Evolutionary conservation across 2,797 vertebrate genomes (phyloP).

Genomic region (Sylvilagus floridanus): DNA sequence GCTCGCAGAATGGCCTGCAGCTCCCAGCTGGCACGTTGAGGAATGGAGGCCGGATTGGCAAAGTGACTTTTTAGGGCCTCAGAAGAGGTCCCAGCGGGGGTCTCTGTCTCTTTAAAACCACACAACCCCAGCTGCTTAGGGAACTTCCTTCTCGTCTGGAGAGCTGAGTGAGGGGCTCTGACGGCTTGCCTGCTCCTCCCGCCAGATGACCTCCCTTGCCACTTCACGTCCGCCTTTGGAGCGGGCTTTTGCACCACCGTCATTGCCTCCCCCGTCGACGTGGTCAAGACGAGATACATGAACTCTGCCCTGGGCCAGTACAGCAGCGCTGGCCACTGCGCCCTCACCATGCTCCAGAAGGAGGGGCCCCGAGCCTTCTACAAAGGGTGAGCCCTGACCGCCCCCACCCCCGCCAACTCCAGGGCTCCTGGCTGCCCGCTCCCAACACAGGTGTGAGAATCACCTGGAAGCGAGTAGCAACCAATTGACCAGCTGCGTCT

Average conservation of each 20-base stretch:
- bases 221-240: constrained; percentile 91
- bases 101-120: background rate
- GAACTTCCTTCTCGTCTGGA: background rate
- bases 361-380: constrained; percentile 94
- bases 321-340: constrained; percentile 90
- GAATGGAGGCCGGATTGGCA: background rate
- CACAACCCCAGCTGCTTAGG: background rate
- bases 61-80: background rate
- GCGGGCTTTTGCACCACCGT: constrained; percentile 91
- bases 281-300: constrained; percentile 94
- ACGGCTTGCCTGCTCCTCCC: background rate
- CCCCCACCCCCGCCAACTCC: background rate
- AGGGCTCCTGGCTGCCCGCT: background rate
- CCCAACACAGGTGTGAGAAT: background rate
- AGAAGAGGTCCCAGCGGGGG: background rate
- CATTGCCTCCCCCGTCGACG: constrained; percentile 91
- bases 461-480: background rate
- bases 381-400: constrained; percentile 91
- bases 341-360: constrained; percentile 91
- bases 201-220: constrained; percentile 93
- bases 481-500: background rate
- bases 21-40: background rate
- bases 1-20: background rate
- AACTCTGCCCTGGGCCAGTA: constrained; percentile 93
- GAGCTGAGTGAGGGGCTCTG: background rate